These are phyloP conservation scores for Brachionus manjavacas DNA, from an alignment of 1,140 invertebrate species.

Conservation along the genomic window DNA sequence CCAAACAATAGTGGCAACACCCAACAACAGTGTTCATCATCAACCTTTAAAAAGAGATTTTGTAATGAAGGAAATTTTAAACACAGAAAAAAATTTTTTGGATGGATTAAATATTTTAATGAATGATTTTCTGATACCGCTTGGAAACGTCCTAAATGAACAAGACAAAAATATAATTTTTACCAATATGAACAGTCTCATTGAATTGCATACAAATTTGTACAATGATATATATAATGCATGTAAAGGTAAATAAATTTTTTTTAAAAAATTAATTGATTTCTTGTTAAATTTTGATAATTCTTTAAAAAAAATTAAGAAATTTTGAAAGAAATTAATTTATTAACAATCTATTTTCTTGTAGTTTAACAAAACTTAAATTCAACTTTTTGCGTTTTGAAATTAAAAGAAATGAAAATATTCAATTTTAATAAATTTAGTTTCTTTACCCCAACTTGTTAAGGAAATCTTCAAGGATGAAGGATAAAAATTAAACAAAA, in stretches of 20 bases:
- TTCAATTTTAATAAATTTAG: no score
- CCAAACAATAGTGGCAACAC: background rate
- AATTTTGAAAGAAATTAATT: no score
- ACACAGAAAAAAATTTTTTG: conserved; percentile 37
- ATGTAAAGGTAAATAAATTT: conserved; percentile 12
- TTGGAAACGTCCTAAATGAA: conserved; percentile 2
- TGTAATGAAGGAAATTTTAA: conserved; percentile 39
- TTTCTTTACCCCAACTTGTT: no score
- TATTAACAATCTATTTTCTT: no score
- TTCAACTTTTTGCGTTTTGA: no score
- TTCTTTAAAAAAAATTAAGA: no score
- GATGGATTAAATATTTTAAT: conserved; percentile 21
- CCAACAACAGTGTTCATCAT: background rate
- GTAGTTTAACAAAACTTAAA: no score
- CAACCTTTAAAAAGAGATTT: conserved; percentile 40
- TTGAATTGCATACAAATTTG: conserved; percentile 20
- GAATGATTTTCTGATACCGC: conserved; percentile 32
- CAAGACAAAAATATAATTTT: background rate
- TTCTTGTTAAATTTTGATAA: no score
- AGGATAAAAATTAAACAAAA: no score
- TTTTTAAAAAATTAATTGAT: no score
- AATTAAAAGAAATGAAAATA: no score
- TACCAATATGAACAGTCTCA: background rate
- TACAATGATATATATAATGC: conserved; percentile 21
- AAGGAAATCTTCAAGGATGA: no score